phyloP scores from a whole-genome alignment of 2,113 vertebrate genomes.

The Dipodomys merriami region DNA sequence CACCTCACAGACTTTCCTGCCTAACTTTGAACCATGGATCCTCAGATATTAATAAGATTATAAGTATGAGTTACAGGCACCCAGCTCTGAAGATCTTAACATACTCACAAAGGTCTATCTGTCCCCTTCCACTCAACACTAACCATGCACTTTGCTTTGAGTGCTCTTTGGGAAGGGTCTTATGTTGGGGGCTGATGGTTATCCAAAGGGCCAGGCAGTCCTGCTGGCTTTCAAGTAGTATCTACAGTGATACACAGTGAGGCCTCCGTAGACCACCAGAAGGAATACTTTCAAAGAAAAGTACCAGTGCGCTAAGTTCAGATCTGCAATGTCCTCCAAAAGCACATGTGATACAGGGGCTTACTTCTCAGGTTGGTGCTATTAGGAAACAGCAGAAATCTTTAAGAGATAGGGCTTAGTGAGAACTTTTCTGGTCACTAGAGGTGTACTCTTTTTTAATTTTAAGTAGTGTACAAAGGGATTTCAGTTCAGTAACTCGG shows the following conservation, averaged over 20 bases:
- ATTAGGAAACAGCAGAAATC: not conserved
- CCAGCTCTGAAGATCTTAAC: not conserved
- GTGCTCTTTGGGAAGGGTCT: not conserved
- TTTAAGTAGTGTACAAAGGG: too few species aligned
- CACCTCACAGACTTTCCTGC: too few species aligned
- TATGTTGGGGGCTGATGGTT: not conserved
- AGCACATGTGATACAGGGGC: not conserved
- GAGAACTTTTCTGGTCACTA: not conserved
- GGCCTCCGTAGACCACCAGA: not conserved
- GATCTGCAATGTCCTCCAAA: not conserved
- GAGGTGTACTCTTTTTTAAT: too few species aligned
- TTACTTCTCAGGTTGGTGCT: not conserved
- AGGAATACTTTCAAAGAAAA: not conserved
- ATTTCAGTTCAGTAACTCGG: too few species aligned
- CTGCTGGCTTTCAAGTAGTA: not conserved
- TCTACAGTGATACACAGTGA: not conserved
- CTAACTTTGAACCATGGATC: too few species aligned
- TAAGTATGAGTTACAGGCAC: too few species aligned
- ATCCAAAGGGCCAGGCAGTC: not conserved
- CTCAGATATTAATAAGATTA: too few species aligned
- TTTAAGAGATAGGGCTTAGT: not conserved
- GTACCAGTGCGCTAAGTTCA: not conserved
- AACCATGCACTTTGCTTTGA: not conserved
- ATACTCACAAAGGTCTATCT: not conserved
- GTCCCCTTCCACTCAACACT: not conserved